These are phyloP conservation scores for Embidobia sp. DNA, from an alignment of 2,888 invertebrate genomes.

Conservation along the genomic window DNA sequence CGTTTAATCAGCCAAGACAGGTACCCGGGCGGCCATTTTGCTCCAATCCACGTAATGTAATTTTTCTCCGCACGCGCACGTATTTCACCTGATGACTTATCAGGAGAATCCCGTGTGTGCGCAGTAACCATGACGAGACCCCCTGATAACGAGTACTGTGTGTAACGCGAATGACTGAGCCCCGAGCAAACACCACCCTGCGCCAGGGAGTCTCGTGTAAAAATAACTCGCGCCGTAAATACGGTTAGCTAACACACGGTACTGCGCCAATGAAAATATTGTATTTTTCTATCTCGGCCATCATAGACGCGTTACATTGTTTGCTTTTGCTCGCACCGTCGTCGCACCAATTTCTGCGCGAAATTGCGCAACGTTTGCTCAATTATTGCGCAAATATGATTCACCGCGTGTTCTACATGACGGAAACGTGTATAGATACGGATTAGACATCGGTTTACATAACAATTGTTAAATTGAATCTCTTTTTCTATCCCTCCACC, in stretches of 20 bases:
- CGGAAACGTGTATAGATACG: background rate
- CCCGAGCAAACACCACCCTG: slow-evolving; percentile 54
- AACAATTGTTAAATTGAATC: too few relatives aligned
- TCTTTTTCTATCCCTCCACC: too few relatives aligned
- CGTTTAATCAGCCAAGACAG: slow-evolving; percentile 25
- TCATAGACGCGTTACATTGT: background rate
- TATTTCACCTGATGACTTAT: slow-evolving; percentile 74
- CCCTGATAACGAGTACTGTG: slow-evolving; percentile 71
- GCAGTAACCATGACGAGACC: slow-evolving; percentile 77
- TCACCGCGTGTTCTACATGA: background rate
- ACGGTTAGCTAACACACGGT: slow-evolving; percentile 42
- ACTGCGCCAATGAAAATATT: slow-evolving; percentile 38
- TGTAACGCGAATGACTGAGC: slow-evolving; percentile 52
- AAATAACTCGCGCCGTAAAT: slow-evolving; percentile 58
- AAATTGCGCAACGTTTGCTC: slow-evolving; percentile 11
- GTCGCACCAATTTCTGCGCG: too few relatives aligned
- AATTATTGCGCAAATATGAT: slow-evolving; percentile 11
- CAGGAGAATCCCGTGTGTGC: slow-evolving; percentile 74
- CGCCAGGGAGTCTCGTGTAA: slow-evolving; percentile 60
- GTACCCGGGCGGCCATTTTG: slow-evolving; percentile 44
- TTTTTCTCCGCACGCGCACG: too few relatives aligned
- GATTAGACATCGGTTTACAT: too few relatives aligned
- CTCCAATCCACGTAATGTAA: slow-evolving; percentile 61
- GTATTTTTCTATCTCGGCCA: slow-evolving; percentile 32
- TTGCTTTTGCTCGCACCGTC: too few relatives aligned